Base-by-base conservation (phyloP, 2,113 vertebrate species). In the Boulengeromyrus knoepffleri region DNA sequence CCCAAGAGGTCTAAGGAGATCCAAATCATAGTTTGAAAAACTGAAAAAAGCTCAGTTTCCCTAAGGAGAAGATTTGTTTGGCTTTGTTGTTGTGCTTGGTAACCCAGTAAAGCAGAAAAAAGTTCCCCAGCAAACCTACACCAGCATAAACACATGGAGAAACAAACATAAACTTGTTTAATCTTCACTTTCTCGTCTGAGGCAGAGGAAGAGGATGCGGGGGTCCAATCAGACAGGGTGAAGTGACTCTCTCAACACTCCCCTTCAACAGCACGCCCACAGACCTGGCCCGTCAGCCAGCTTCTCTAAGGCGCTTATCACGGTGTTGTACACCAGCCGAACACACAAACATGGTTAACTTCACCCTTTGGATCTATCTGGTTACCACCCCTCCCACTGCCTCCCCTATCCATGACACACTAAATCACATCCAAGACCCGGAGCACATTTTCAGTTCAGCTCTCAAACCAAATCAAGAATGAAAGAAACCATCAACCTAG, bases 21-120 rank as follows among this genome's bases (percentile, higher is more conserved):
- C 85, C 85, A 56, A 87, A 36, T 53, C 50, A 17, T 31, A 87
- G 27, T 56, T 87, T 87, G 27, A 36, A 52, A 53, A 87, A 39
- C 46, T 85, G 24, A 27, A 86, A 46, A 88, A 88, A 88, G 21
- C 31, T 87, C 31, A 45, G 39, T 52, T 53, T 90, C 74, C 50
- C 70, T 46, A 62, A 21, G 31, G 52, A 50, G 39, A 56, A 85
- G 52, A 80, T 89, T 85, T 89, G 39, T 85, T 62, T 39, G 50
- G 87, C 86, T 50, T 56, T 15, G 39, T 46, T 90, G 90, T 88
- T 87, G 87, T 58, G 70, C 87, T 84, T 89, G 53, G 90, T 58
- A 90, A 80, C 90, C 87, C 39, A 90, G 87, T 52, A 89, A 89
- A 88, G 24, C 27, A 70, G 36, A 31, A 39, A 53, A 52, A 87